Base-by-base conservation (phyloP, 2,888 invertebrate genomes). In the Erebia aethiops region DNA sequence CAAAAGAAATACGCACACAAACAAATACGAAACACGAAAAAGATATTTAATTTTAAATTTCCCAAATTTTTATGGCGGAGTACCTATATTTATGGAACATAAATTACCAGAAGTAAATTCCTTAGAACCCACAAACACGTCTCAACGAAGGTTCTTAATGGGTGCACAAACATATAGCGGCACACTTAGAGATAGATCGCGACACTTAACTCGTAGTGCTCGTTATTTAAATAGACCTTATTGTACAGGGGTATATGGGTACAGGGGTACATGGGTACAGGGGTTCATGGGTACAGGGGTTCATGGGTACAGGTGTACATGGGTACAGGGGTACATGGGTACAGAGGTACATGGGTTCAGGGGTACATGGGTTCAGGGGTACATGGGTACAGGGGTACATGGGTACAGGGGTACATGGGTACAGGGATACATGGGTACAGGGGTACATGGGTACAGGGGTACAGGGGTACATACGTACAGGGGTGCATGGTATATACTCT, bases 191-290 rank as follows among this genome's bases (percentile, higher is more conserved):
- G 66, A 66, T 66, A 66, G 56, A 66, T 66, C 43, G 56, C 54
- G 57, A 57, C 66, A 66, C 66, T 66, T 66, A 66, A 66, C 66
- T 21, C 46, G 66, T 26, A 66, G 66, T 43, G 56, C 66, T 66
- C 56, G 66, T 66, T 57, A 46, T 43, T 66, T 66, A 66, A 66
- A 66, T 66, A 56, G 41, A 21, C 21, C 66, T 56, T 57, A 66
- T 57, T 54, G 64, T 64, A 64, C 51, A n/a, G n/a, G n/a, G n/a
- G n/a, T n/a, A n/a, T n/a, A n/a, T n/a, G n/a, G n/a, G 1, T 51
- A 26, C 26, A 26, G 26, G 9, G 51, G 52, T 52, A 52, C 52
- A 16, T 54, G 10, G 13, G 41, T 54, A 41, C 43, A 63, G 26
- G 3, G 51, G 52, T 52, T 16, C 52, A 16, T 54, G 10, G 13